A percentile compares a stretch with the other conserved stretches of the same genome.
These are phyloP conservation scores for Magallana ariakensis DNA, from an alignment of 1,140 invertebrate genomes.

Conservation along the genomic window DNA sequence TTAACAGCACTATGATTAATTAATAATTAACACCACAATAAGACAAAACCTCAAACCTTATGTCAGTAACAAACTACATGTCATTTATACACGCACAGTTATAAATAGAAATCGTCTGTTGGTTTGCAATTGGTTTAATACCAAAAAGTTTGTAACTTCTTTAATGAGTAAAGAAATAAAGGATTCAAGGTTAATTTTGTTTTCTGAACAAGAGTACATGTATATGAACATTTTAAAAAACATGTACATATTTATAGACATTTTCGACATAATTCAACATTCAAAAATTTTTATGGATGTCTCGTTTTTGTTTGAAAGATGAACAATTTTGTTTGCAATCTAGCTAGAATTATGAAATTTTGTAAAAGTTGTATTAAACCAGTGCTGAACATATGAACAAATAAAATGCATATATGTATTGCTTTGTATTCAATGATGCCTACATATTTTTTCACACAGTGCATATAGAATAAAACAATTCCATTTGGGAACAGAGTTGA, in stretches of 20 bases:
- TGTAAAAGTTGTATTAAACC: slow-evolving; percentile 21
- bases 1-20: slow-evolving; percentile 36
- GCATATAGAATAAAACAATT: not conserved
- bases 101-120: not conserved
- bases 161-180: too few relatives aligned
- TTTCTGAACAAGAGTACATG: too few relatives aligned
- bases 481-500: not conserved
- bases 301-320: too few relatives aligned
- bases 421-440: not conserved
- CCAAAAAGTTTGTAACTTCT: too few relatives aligned
- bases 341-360: not conserved
- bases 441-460: not conserved
- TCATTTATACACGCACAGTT: not conserved
- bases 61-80: slow-evolving; percentile 29
- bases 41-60: slow-evolving; percentile 33
- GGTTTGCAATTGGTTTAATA: slow-evolving; percentile 19
- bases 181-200: too few relatives aligned
- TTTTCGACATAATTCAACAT: too few relatives aligned
- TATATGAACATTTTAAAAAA: too few relatives aligned
- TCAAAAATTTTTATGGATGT: too few relatives aligned
- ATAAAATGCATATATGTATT: not conserved
- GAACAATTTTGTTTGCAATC: too few relatives aligned
- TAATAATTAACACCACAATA: slow-evolving; percentile 33
- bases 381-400: not conserved
- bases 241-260: too few relatives aligned